phyloP scores from a whole-genome alignment of 2,888 invertebrate species.

The Frankliniella fusca region DNA sequence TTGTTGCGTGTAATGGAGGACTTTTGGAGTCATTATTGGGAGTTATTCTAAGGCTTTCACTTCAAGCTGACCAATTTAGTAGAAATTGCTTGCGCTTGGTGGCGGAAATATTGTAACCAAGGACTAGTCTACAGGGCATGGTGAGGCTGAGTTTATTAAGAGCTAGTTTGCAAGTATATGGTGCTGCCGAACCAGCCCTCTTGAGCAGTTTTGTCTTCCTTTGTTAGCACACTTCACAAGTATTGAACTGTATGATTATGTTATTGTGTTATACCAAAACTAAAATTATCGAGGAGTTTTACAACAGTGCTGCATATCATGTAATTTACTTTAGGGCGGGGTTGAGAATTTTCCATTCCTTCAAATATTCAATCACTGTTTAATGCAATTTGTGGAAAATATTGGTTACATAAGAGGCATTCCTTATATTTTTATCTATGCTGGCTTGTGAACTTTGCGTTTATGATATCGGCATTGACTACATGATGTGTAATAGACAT shows the following conservation, averaged over 20 bases:
- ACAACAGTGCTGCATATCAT: not conserved
- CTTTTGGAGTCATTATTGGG: no score
- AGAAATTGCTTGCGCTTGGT: not conserved
- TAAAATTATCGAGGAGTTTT: not conserved
- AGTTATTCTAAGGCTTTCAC: not conserved
- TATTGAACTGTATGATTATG: not conserved
- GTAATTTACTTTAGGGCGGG: not conserved
- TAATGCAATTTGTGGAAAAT: no score
- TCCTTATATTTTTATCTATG: not conserved
- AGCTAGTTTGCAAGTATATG: not conserved
- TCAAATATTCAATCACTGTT: no score
- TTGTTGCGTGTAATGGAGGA: no score
- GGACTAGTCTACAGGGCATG: slow-evolving; percentile 12
- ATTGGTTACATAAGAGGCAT: no score
- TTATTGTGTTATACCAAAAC: not conserved
- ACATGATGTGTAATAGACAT: not conserved
- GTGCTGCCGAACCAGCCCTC: not conserved
- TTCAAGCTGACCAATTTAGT: not conserved
- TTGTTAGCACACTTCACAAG: not conserved
- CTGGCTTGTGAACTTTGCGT: not conserved
- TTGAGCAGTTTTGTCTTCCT: not conserved
- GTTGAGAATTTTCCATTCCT: no score
- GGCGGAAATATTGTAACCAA: not conserved
- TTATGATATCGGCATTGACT: not conserved
- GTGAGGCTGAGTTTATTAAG: not conserved